Percentiles rank a stretch among this genome's conserved stretches.
phyloP scores from a whole-genome alignment of 2,888 invertebrate genomes.

The Campoletis raptor region DNA sequence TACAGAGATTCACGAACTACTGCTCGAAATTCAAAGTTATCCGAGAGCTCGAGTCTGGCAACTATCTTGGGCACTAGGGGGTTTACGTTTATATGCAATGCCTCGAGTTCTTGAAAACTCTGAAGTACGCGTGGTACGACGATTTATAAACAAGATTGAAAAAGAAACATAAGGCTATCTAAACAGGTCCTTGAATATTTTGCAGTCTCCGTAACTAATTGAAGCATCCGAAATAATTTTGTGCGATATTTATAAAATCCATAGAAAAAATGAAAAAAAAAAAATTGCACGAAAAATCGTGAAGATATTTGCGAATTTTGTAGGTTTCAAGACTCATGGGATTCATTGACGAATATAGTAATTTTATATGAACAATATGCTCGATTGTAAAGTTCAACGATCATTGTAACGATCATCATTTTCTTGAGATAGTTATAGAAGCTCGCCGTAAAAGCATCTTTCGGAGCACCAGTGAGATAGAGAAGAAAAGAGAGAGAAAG shows the following conservation, averaged over 20 bases:
- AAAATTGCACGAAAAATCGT: not conserved
- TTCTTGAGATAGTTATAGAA: conserved; percentile 15
- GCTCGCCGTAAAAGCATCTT: conserved; percentile 24
- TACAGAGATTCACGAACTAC: conserved; percentile 42
- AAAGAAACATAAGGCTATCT: conserved; percentile 28
- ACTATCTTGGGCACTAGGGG: conserved; percentile 43
- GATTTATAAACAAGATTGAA: conserved; percentile 32
- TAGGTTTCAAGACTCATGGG: not conserved
- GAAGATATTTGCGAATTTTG: not conserved
- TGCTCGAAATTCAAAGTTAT: conserved; percentile 65
- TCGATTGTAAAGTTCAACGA: not conserved
- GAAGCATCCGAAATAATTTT: not conserved
- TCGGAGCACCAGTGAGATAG: not conserved
- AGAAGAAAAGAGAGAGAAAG: conserved; percentile 6
- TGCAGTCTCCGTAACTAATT: not conserved
- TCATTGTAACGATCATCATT: conserved; percentile 2
- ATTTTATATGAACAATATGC: not conserved
- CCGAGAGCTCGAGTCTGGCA: conserved; percentile 58
- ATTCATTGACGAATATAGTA: not conserved
- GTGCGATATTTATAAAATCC: conserved; percentile 4
- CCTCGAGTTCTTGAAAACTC: conserved; percentile 37
- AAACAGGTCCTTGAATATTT: conserved; percentile 13
- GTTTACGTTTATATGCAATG: conserved; percentile 33
- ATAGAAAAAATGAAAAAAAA: not conserved
- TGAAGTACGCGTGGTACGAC: conserved; percentile 5